Evolutionary conservation across 2,113 vertebrate genomes (phyloP), one percentile per base, ranked within the genome.

Genomic region (Phalacrocorax pelagicus): DNA sequence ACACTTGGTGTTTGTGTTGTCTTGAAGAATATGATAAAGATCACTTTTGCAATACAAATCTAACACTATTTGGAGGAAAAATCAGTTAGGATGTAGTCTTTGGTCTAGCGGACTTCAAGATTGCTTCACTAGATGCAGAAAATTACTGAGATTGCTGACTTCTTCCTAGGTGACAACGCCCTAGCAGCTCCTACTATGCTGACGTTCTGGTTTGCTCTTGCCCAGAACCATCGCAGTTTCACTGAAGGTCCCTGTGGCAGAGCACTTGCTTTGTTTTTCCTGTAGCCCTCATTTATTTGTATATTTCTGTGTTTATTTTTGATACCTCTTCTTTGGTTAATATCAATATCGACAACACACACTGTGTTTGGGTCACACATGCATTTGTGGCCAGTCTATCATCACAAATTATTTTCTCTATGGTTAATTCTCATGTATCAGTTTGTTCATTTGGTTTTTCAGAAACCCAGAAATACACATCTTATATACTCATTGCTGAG

Each of bases 141-240:
- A 88, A 82, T 49, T 67, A 38, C 16, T 36, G 30, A 7, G 10
- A 44, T 38, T 1, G 11, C 10, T n/a, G 12, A 51, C 15, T 4
- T 59, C 36, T 74, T 69, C 14, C 15, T 32, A 24, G 16, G 8
- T 16, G 67, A 32, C 0, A 0, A 34, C 55, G 4, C 6, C 12
- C 10, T n/a, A 61, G 18, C 3, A 72, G 38, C 15, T 9, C 12
- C 23, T 61, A 49, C 18, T 27, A 7, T 19, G 13, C 10, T 27
- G 26, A 29, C 9, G 10, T 42, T 78, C 11, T 62, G 7, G 1
- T 66, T 93, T 93, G 3, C 10, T 79, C 21, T 66, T 67, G 14
- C 17, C 36, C 29, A 30, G 38, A 54, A 34, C 27, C 72, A 23
- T 34, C 20, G 9, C 20, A 40, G 18, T 62, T 57, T 70, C 46